phyloP scores from a whole-genome alignment of 2,888 invertebrate genomes.

The Rhopalosiphum nymphaeae region DNA sequence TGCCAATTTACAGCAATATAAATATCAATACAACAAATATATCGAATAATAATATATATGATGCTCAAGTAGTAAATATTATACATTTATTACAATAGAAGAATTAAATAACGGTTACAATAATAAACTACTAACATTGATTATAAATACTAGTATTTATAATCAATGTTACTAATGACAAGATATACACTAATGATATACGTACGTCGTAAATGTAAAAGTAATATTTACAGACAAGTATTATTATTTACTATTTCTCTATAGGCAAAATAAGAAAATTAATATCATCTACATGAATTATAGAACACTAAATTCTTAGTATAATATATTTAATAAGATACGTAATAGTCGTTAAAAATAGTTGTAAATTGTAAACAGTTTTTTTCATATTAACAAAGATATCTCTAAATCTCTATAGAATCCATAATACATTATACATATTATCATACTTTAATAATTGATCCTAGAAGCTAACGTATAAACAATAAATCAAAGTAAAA shows the following conservation, averaged over 20 bases:
- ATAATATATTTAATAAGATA: background rate
- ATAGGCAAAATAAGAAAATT: background rate
- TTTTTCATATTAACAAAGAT: background rate
- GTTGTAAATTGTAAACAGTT: background rate
- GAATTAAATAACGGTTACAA: background rate
- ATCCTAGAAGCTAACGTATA: conserved; percentile 1
- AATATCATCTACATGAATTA: background rate
- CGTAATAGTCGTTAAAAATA: background rate
- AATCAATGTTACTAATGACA: too few species aligned
- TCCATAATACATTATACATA: background rate
- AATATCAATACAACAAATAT: background rate
- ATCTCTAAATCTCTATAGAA: background rate
- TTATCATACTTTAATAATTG: background rate
- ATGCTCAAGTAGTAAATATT: background rate
- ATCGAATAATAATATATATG: background rate
- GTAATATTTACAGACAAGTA: too few species aligned
- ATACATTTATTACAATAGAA: background rate
- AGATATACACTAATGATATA: background rate
- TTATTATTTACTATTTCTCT: too few species aligned
- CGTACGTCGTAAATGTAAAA: too few species aligned
- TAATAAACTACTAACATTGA: background rate
- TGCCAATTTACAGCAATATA: background rate
- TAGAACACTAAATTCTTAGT: background rate
- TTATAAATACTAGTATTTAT: too few species aligned
- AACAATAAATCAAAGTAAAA: background rate